Base-by-base conservation (phyloP, 2,113 vertebrate species). In the Formicarius rufipectus region DNA sequence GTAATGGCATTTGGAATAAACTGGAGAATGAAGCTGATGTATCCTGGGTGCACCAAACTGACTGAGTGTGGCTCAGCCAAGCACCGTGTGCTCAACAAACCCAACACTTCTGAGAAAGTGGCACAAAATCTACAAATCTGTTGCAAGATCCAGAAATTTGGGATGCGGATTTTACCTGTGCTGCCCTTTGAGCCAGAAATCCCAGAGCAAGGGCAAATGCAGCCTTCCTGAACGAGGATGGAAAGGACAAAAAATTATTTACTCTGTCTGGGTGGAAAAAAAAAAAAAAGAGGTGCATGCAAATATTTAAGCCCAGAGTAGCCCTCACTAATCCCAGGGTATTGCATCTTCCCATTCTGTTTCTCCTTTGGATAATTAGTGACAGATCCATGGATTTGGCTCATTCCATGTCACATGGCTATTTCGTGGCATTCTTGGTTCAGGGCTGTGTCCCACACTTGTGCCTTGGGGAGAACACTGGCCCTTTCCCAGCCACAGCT, bases 41-140 rank as follows among this genome's bases (percentile, higher is more conserved):
- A 5, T 27, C 47, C 8, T 2, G 62, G 86, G 58, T 30, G 49
- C n/a, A 25, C 6, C 90, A 59, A 44, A 35, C 62, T 10, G 19
- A 37, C 1, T 42, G 60, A 47, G 66, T 63, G 74, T 33, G 69
- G 82, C 15, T 50, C 74, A 59, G 2, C 31, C 25, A 20, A 25
- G 33, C 22, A 39, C 18, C 0, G 0, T 0, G 7, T n/a, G 72
- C 33, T 73, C 56, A 17, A 22, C 5, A 22, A 66, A 68, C 4
- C 66, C 71, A 85, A 1, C 39, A 7, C 3, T 63, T 45, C 44
- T 9, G 6, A 88, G 16, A 39, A 39, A 64, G 47, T 0, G 0
- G 8, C 16, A 62, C 24, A 21, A 25, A 17, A 23, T 12, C 55
- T 31, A 35, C 35, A 27, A 30, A 63, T 3, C 66, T 35, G 7